A percentile compares a stretch with the other conserved stretches of the same genome.
Evolutionary conservation across 2,888 invertebrate species (phyloP).

Genomic region (Anthoptus insignis): DNA sequence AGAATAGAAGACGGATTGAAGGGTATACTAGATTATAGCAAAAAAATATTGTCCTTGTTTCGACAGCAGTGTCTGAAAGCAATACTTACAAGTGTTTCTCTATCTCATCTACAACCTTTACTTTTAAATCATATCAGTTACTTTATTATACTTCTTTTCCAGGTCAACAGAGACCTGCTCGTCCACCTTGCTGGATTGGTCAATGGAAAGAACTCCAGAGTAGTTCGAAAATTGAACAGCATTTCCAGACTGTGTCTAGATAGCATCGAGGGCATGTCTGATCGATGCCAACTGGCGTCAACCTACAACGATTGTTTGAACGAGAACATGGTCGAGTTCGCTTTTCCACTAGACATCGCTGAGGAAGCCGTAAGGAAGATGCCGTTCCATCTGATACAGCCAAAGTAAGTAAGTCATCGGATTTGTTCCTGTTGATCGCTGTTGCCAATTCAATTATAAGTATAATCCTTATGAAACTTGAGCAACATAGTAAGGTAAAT

Average conservation of each 20-base stretch:
- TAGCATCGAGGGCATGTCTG: constrained; percentile 78
- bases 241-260: constrained; percentile 77
- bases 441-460: too few species aligned
- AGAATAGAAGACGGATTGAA: too few species aligned
- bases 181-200: constrained; percentile 76
- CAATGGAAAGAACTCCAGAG: constrained; percentile 78
- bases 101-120: too few species aligned
- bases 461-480: too few species aligned
- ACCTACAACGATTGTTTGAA: constrained; percentile 81
- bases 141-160: constrained; percentile 31
- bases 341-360: constrained; percentile 78
- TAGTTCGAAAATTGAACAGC: constrained; percentile 75
- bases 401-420: constrained; percentile 67
- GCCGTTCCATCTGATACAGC: constrained; percentile 81
- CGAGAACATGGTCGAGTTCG: constrained; percentile 80
- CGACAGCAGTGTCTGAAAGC: too few species aligned
- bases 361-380: constrained; percentile 80
- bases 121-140: too few species aligned
- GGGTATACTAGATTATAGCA: too few species aligned
- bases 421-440: background rate
- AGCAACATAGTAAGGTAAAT: too few species aligned
- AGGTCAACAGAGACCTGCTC: constrained; percentile 78
- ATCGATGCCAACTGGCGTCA: constrained; percentile 77
- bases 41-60: too few species aligned
- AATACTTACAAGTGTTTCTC: too few species aligned